These are phyloP conservation scores for Drosophila nikananu DNA, from an alignment of 1,140 invertebrate genomes.

Conservation along the genomic window DNA sequence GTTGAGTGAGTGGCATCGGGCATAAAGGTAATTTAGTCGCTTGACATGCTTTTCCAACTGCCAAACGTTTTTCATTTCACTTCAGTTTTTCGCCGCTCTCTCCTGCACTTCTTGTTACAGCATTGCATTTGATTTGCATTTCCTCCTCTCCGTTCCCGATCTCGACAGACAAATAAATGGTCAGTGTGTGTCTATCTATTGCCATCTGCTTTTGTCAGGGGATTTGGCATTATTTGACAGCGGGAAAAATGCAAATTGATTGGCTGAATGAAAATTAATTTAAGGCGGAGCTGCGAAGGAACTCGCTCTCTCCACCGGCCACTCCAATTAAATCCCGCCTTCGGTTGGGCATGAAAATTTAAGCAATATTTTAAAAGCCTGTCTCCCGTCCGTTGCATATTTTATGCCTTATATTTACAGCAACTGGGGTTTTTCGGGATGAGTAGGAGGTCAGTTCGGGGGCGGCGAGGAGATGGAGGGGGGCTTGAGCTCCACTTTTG, in stretches of 20 bases:
- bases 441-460: neutral
- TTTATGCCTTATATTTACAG: conserved; percentile 71
- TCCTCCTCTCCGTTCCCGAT: conserved; percentile 2
- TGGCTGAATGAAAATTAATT: conserved; percentile 41
- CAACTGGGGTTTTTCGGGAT: conserved; percentile 23
- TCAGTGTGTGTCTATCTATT: conserved; percentile 21
- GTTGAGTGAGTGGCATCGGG: conserved; percentile 11
- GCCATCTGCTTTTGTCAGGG: conserved; percentile 30
- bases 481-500: conserved; percentile 24
- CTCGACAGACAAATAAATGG: neutral
- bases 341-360: conserved; percentile 43
- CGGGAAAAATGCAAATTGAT: conserved; percentile 29
- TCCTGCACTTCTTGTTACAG: conserved; percentile 36
- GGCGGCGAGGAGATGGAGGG: neutral
- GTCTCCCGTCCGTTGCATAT: conserved; percentile 54
- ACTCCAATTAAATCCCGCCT: conserved; percentile 57
- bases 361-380: conserved; percentile 78
- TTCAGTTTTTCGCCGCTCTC: neutral
- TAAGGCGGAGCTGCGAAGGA: conserved; percentile 10
- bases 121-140: conserved; percentile 47
- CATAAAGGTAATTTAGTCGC: conserved; percentile 78
- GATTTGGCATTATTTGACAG: conserved; percentile 41
- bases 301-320: neutral
- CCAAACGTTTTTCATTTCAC: conserved; percentile 61
- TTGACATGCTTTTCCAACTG: conserved; percentile 78